phyloP scores from a whole-genome alignment of 2,888 invertebrate species.

The Drosophila affinis region DNA sequence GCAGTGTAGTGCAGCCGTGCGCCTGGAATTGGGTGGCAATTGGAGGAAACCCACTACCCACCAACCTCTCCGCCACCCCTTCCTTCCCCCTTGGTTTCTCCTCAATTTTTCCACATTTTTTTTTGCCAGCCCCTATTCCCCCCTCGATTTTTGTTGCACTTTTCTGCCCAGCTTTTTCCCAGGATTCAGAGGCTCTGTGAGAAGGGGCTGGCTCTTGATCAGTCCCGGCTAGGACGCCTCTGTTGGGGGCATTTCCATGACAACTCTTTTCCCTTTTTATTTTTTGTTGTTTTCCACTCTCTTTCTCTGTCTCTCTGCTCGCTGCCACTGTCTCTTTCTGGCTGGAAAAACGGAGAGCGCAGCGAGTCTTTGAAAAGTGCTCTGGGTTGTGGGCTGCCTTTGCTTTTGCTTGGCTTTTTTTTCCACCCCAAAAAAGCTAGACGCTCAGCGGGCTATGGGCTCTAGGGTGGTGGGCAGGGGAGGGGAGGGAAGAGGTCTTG shows the following conservation, averaged over 20 bases:
- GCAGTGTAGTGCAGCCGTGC: constrained; percentile 10
- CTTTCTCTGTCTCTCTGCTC: constrained; percentile 27
- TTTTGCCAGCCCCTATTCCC: neutral
- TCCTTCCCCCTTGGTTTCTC: neutral
- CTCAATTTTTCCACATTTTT: constrained; percentile 10
- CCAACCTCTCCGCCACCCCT: too few species aligned
- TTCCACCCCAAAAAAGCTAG: constrained; percentile 36
- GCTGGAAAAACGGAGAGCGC: constrained; percentile 61
- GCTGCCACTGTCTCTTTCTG: constrained; percentile 18
- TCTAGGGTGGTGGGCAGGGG: neutral
- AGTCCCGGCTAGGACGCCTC: constrained; percentile 12
- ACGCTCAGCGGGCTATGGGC: neutral
- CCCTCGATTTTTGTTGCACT: constrained; percentile 19
- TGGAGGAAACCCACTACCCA: neutral
- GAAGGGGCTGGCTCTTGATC: neutral
- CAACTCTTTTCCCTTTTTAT: constrained; percentile 57
- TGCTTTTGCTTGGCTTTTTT: constrained; percentile 17
- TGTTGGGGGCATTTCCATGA: constrained; percentile 55
- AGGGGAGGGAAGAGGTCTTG: constrained; percentile 22
- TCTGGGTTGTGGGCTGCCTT: neutral
- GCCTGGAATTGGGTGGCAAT: constrained; percentile 6
- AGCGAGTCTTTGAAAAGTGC: constrained; percentile 40
- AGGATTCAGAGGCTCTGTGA: constrained; percentile 1
- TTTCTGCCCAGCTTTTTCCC: constrained; percentile 29
- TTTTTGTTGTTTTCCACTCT: constrained; percentile 18